phyloP scores from a whole-genome alignment of 1,140 invertebrate species.

The Drosophila truncata region DNA sequence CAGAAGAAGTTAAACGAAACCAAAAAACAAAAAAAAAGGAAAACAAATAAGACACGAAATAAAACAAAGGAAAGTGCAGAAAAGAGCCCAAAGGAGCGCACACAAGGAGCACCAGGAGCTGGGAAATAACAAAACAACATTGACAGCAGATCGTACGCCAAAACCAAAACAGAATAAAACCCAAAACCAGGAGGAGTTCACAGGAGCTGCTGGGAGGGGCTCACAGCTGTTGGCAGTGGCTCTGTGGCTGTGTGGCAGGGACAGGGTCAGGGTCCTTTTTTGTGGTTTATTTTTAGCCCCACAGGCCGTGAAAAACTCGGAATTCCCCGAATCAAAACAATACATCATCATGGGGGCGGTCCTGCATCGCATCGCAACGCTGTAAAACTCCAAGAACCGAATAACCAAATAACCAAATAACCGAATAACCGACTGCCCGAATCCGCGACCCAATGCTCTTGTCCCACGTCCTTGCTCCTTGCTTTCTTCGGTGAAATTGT shows the following conservation, averaged over 20 bases:
- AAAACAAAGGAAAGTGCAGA: constrained; percentile 44
- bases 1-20: constrained; percentile 74
- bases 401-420: no score
- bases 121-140: constrained; percentile 32
- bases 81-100: constrained; percentile 4
- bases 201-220: constrained; percentile 17
- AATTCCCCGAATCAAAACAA: constrained; percentile 67
- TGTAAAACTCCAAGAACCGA: not conserved
- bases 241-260: not conserved
- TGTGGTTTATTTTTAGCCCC: constrained; percentile 74
- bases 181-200: constrained; percentile 1
- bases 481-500: constrained; percentile 59
- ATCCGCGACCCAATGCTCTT: constrained; percentile 13
- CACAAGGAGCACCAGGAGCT: constrained; percentile 1
- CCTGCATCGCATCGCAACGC: constrained; percentile 8
- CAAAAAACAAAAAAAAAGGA: constrained; percentile 38
- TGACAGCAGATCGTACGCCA: constrained; percentile 45
- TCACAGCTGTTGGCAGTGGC: constrained; percentile 35
- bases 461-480: constrained; percentile 36
- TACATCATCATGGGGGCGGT: constrained; percentile 59
- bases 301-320: constrained; percentile 42
- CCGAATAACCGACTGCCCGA: constrained; percentile 2
- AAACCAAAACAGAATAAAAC: constrained; percentile 6
- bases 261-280: constrained; percentile 9
- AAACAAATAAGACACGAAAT: constrained; percentile 20